A percentile compares a stretch with the other conserved stretches of the same genome.
Evolutionary conservation across 2,113 vertebrate genomes (phyloP).

Genomic region (Typhlomys cinereus): DNA sequence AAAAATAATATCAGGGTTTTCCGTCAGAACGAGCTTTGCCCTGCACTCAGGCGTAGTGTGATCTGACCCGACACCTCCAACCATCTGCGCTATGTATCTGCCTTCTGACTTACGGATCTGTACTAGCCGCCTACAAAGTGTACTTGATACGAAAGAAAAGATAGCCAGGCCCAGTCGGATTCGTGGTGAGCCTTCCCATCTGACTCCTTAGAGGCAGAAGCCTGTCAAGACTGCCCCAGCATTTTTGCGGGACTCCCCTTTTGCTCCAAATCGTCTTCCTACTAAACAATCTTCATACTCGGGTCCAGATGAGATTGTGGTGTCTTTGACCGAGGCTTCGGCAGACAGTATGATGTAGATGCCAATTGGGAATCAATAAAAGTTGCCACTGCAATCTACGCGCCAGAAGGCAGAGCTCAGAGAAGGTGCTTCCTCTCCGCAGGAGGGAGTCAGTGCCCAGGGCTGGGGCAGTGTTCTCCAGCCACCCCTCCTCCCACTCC

Average conservation of each 20-base stretch:
- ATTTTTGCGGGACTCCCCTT: background rate
- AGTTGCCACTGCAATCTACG: slow-evolving; percentile 33
- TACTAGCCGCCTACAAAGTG: slow-evolving; percentile 92
- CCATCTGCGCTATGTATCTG: slow-evolving; percentile 99
- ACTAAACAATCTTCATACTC: background rate
- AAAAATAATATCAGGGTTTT: slow-evolving; percentile 99
- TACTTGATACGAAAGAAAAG: slow-evolving; percentile 94
- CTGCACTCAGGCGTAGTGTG: slow-evolving; percentile 96
- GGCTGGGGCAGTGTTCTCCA: background rate
- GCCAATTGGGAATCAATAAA: slow-evolving; percentile 64
- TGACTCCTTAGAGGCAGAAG: no score
- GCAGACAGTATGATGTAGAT: slow-evolving; percentile 34
- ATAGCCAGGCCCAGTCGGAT: slow-evolving; percentile 57
- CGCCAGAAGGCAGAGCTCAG: background rate
- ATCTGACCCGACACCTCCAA: slow-evolving; percentile 99
- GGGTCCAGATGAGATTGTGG: background rate
- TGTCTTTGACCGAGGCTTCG: slow-evolving; percentile 23
- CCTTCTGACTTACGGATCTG: slow-evolving; percentile 97
- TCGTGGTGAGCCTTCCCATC: background rate
- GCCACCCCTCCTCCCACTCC: background rate
- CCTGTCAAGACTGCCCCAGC: background rate
- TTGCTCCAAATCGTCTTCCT: slow-evolving; percentile 14
- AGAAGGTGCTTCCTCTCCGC: slow-evolving; percentile 4
- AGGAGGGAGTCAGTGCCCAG: background rate
- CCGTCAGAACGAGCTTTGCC: slow-evolving; percentile 97